Conservation (phyloP, 2,888 invertebrate genomes). For the Meiosimyza decipiens region DNA sequence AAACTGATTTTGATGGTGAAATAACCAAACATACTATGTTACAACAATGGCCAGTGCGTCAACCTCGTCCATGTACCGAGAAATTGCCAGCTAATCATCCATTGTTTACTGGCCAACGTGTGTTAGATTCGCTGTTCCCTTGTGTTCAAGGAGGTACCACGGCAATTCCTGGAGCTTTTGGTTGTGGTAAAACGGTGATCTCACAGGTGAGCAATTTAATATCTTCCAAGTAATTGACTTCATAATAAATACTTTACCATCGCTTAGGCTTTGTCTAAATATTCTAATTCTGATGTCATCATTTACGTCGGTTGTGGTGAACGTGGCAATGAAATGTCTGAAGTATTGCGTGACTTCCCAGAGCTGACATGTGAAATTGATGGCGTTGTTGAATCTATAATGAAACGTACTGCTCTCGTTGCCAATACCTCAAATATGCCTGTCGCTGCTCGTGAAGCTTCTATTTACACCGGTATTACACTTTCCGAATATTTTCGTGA, state of each 20-base stretch:
- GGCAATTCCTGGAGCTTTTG: constrained; percentile 98
- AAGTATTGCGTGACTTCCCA: constrained; percentile 97
- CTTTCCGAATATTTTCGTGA: constrained; percentile 98
- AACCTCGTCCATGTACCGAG: constrained; percentile 93
- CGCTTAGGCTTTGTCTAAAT: constrained; percentile 87
- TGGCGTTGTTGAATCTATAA: constrained; percentile 94
- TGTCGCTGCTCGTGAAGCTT: constrained; percentile 98
- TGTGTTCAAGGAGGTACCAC: constrained; percentile 98
- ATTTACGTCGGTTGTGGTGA: constrained; percentile 99
- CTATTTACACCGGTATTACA: constrained; percentile 98
- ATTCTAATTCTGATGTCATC: constrained; percentile 98
- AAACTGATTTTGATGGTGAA: constrained; percentile 97
- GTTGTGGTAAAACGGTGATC: constrained; percentile 85
- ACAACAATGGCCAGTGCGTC: constrained; percentile 99
- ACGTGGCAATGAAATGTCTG: constrained; percentile 99
- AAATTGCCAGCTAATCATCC: constrained; percentile 98
- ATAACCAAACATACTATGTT: constrained; percentile 90
- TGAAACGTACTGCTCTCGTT: constrained; percentile 98
- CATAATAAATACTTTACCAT: background rate
- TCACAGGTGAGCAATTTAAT: constrained; percentile 69
- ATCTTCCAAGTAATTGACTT: background rate
- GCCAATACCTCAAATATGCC: constrained; percentile 99
- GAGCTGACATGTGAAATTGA: constrained; percentile 96
- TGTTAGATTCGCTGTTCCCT: constrained; percentile 97
- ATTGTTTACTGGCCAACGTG: constrained; percentile 95